These are phyloP conservation scores for Galbula dea DNA, from an alignment of 2,113 vertebrate species.

Conservation along the genomic window DNA sequence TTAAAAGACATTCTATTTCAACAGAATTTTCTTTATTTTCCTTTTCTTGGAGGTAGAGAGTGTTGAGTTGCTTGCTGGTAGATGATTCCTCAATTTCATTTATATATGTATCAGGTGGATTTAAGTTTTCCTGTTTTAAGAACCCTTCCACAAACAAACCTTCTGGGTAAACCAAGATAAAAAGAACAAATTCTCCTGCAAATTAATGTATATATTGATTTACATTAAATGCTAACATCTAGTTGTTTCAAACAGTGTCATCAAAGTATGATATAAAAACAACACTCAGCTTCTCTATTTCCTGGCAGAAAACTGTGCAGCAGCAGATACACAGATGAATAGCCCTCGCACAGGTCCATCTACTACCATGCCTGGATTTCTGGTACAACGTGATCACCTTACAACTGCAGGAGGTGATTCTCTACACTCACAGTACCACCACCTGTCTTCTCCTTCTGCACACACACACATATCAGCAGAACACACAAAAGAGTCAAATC, in stretches of 20 bases:
- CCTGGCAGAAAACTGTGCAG: background rate
- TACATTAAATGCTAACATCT: background rate
- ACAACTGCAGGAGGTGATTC: background rate
- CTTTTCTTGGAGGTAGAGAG: background rate
- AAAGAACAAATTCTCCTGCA: background rate
- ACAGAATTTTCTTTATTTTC: background rate
- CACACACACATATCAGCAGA: background rate
- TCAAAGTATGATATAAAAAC: background rate
- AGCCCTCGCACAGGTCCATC: background rate
- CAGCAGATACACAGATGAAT: background rate
- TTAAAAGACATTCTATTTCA: background rate
- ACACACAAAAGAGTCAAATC: background rate
- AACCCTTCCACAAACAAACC: background rate
- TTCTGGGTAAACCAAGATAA: background rate
- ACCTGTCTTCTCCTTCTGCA: background rate
- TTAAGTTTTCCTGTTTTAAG: background rate
- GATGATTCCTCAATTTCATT: background rate
- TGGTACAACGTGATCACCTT: background rate
- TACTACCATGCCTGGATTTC: background rate
- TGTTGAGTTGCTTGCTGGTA: background rate
- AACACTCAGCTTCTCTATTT: background rate
- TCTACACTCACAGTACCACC: background rate
- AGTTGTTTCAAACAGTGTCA: background rate
- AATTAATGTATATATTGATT: background rate
- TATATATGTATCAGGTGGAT: accelerated